Conservation (phyloP, 2,888 invertebrate species). For the Glaucopsyche alexis region DNA sequence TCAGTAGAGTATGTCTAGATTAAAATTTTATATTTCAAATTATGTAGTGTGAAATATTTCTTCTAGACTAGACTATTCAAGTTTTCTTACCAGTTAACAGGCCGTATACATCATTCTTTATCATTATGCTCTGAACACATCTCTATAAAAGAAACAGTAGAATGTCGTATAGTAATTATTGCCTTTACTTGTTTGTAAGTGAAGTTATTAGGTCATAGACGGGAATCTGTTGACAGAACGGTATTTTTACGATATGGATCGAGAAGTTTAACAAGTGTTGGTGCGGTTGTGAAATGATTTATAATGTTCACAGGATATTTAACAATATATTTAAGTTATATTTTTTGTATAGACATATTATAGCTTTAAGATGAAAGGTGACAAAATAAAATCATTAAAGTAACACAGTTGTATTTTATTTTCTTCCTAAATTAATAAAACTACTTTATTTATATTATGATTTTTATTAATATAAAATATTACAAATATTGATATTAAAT, state of each 20-base stretch:
- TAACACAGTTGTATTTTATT: conserved; percentile 43
- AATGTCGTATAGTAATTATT: not conserved
- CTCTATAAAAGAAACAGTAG: not conserved
- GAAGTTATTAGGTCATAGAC: conserved; percentile 47
- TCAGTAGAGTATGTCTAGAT: not conserved
- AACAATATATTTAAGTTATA: conserved; percentile 75
- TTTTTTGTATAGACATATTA: conserved; percentile 75
- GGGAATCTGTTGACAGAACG: conserved; percentile 57
- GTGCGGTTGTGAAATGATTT: conserved; percentile 79
- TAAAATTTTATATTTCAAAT: not conserved
- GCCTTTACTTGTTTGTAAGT: conserved; percentile 29
- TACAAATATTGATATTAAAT: conserved; percentile 32
- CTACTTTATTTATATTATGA: not conserved
- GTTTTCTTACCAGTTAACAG: not conserved
- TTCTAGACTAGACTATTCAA: not conserved
- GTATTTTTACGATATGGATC: conserved; percentile 66
- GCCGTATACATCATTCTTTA: not conserved
- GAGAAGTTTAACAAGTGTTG: conserved; percentile 70
- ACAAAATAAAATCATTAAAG: conserved; percentile 72
- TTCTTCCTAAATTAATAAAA: not conserved
- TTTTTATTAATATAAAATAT: conserved; percentile 15
- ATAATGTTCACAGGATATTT: conserved; percentile 77
- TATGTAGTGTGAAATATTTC: not conserved
- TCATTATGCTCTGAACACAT: not conserved
- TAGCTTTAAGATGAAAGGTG: conserved; percentile 68